Evolutionary conservation across 2,797 vertebrate species (phyloP).

Genomic region (Cryptoprocta ferox): DNA sequence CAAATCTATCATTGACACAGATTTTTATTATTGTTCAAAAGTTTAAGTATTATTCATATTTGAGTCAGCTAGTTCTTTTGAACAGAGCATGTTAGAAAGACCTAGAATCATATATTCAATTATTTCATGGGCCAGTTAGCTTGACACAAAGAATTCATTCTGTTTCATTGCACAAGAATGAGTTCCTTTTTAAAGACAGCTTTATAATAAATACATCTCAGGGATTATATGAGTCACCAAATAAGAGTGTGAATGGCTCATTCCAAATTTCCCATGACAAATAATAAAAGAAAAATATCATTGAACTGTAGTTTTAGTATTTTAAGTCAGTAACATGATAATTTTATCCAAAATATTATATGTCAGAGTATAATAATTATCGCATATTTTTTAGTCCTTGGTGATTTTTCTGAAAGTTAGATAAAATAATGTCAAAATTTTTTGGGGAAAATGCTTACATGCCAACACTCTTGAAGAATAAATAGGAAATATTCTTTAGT

Average conservation of each 20-base stretch:
- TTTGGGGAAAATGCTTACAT: neutral
- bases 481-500: neutral
- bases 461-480: neutral
- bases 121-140: conserved; percentile 22
- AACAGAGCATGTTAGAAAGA: neutral
- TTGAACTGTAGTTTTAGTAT: conserved; percentile 26
- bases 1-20: neutral
- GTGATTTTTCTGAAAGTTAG: conserved; percentile 29
- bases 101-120: neutral
- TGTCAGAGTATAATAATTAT: conserved; percentile 11
- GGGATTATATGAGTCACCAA: neutral
- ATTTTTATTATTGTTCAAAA: conserved; percentile 15
- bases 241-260: neutral
- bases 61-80: conserved; percentile 8
- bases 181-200: neutral
- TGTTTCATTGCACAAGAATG: neutral
- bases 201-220: conserved; percentile 1
- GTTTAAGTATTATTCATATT: neutral
- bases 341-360: conserved; percentile 27
- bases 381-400: neutral
- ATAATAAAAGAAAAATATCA: neutral
- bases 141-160: conserved; percentile 32
- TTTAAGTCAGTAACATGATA: conserved; percentile 21
- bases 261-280: neutral
- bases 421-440: neutral